These are phyloP conservation scores for Allygus modestus DNA, from an alignment of 2,888 invertebrate species.

Conservation along the genomic window DNA sequence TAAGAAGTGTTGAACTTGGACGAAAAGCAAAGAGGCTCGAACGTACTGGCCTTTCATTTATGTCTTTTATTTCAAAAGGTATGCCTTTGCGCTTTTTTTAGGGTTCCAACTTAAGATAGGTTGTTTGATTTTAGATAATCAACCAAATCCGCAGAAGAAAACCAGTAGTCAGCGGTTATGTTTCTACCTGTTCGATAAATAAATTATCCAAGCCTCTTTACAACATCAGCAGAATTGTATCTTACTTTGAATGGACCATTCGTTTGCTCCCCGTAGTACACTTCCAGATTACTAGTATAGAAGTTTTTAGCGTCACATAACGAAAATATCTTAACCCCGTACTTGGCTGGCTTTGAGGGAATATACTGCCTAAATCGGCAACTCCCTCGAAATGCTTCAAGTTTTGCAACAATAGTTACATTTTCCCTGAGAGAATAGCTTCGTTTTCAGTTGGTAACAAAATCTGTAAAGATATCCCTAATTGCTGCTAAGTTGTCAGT, in stretches of 20 bases:
- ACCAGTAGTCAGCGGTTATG: slow-evolving; percentile 70
- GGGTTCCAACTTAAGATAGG: slow-evolving; percentile 67
- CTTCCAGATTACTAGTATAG: slow-evolving; percentile 67
- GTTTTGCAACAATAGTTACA: slow-evolving; percentile 70
- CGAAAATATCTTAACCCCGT: slow-evolving; percentile 72
- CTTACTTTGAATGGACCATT: slow-evolving; percentile 64
- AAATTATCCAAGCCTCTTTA: slow-evolving; percentile 64
- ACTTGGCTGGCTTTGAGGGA: slow-evolving; percentile 71
- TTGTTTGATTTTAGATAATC: slow-evolving; percentile 53
- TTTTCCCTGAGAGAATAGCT: slow-evolving; percentile 66
- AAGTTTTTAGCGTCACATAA: slow-evolving; percentile 65
- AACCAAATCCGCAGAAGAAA: slow-evolving; percentile 60
- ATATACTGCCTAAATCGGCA: slow-evolving; percentile 70
- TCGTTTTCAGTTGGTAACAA: slow-evolving; percentile 71
- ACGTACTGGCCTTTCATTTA: slow-evolving; percentile 33
- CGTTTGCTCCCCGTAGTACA: slow-evolving; percentile 67
- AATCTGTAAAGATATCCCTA: slow-evolving; percentile 70
- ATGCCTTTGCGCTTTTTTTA: slow-evolving; percentile 56
- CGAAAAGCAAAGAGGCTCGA: slow-evolving; percentile 61
- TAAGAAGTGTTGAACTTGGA: slow-evolving; percentile 59
- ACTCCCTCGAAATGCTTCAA: slow-evolving; percentile 70
- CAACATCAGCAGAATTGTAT: slow-evolving; percentile 64
- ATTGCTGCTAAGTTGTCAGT: slow-evolving; percentile 69
- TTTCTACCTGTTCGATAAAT: slow-evolving; percentile 66
- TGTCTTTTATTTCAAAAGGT: slow-evolving; percentile 55